Conservation (phyloP, 2,113 vertebrate genomes). For the Elachura formosa region DNA sequence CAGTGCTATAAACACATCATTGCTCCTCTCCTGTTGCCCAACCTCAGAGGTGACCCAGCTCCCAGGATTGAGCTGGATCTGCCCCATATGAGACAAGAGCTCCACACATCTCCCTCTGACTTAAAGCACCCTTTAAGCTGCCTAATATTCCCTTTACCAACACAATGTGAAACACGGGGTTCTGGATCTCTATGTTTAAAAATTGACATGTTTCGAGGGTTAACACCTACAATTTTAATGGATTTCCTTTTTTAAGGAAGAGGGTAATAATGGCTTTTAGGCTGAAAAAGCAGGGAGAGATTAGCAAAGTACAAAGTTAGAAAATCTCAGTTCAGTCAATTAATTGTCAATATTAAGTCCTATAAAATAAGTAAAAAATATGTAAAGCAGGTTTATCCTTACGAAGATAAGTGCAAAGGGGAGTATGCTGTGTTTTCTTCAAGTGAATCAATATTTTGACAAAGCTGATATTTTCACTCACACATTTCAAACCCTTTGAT, state of each 20-base stretch:
- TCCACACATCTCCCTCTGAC: neutral
- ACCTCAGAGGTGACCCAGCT: neutral
- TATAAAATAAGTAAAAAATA: neutral
- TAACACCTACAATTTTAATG: neutral
- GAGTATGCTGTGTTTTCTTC: neutral
- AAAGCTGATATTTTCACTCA: conserved; percentile 45
- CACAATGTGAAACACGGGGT: neutral
- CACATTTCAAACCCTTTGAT: conserved; percentile 59
- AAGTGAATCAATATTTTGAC: conserved; percentile 75
- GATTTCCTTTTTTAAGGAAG: neutral
- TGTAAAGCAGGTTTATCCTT: neutral
- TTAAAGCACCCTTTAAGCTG: neutral
- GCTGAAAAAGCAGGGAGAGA: neutral
- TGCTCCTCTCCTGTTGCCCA: neutral
- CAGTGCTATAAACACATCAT: neutral
- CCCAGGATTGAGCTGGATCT: neutral
- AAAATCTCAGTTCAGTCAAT: neutral
- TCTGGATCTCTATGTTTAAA: neutral
- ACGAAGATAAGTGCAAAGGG: neutral
- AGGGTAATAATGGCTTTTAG: neutral
- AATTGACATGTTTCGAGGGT: neutral
- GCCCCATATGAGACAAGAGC: fast-evolving
- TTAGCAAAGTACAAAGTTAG: neutral
- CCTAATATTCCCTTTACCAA: neutral
- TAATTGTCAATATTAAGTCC: neutral